Evolutionary conservation across 2,113 vertebrate genomes (phyloP), one percentile per base, ranked within the genome.

Genomic region (Sceloporus undulatus): DNA sequence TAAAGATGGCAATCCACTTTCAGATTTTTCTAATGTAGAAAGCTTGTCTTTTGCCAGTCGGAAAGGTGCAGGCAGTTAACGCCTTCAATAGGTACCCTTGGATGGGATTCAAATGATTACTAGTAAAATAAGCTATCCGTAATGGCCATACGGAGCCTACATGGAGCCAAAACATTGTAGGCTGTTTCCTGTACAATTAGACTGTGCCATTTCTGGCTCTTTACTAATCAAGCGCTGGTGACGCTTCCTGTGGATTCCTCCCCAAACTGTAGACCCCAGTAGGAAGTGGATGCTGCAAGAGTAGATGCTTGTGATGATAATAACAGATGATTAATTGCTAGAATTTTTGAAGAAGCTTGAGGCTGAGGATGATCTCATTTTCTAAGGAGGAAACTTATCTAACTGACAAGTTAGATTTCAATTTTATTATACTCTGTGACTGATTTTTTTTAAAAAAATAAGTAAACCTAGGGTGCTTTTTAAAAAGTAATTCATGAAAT

Each of bases 361-460:
- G 5, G 42, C 84, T 40, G 5, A 85, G 40, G 85, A 91, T 87
- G 88, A 87, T 73, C 87, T 79, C 65, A 79, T 89, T n/a, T 85
- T 74, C 76, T 93, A 82, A 89, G 80, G 29, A 83, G 83, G 92
- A 75, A 21, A 78, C 73, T 62, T 75, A 77, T 42, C 87, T 89
- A 62, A 62, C 59, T 62, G 25, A 90, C 40, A 87, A 79, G 82
- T 87, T 85, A 34, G 25, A 52, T 82, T 6, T 34, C 85, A 79
- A 84, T 88, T 88, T 86, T 85, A 56, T 11, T 89, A 88, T 86
- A 82, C 21, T 86, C 85, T 90, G 79, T 81, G 86, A 88, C 74
- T 56, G 27, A 27, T 21, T 18, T 82, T 82, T 48, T 48, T 48
- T 0, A 25, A 54, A 83, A 56, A 85, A 76, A 11, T 34, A 16